phyloP scores from a whole-genome alignment of 2,888 invertebrate species.

The Teleogryllus oceanicus region DNA sequence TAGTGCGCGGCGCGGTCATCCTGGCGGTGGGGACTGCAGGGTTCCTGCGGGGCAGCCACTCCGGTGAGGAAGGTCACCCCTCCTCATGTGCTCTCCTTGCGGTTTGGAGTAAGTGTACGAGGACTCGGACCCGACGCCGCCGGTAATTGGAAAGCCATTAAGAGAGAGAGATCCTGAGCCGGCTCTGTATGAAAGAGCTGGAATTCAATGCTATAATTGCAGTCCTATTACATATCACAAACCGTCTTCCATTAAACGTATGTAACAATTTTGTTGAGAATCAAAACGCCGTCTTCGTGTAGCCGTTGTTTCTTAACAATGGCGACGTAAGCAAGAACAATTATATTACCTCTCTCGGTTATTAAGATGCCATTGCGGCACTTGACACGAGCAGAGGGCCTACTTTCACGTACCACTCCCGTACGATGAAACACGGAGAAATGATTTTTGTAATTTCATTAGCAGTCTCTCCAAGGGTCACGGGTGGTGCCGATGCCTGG shows the following conservation, averaged over 20 bases:
- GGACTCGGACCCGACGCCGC: neutral
- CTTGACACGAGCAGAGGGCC: neutral
- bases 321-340: neutral
- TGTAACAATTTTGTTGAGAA: neutral
- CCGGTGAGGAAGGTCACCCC: neutral
- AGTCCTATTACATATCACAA: constrained; percentile 2
- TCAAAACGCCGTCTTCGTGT: neutral
- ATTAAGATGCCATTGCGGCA: neutral
- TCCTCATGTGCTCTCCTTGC: neutral
- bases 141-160: constrained; percentile 1
- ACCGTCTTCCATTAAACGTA: neutral
- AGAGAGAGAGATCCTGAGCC: neutral
- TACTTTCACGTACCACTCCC: neutral
- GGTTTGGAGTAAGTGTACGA: neutral
- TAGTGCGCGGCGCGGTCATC: too few relatives aligned
- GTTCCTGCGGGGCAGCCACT: too few relatives aligned
- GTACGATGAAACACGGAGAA: neutral
- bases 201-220: constrained; percentile 18
- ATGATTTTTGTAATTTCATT: neutral
- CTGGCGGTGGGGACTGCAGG: too few relatives aligned
- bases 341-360: neutral
- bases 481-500: neutral
- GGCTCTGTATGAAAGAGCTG: neutral
- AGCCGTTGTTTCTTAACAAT: too few relatives aligned
- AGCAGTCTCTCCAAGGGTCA: neutral